Percentiles rank a stretch among this genome's conserved stretches.
phyloP scores from a whole-genome alignment of 2,797 vertebrate genomes.

The Amniataba percoides region DNA sequence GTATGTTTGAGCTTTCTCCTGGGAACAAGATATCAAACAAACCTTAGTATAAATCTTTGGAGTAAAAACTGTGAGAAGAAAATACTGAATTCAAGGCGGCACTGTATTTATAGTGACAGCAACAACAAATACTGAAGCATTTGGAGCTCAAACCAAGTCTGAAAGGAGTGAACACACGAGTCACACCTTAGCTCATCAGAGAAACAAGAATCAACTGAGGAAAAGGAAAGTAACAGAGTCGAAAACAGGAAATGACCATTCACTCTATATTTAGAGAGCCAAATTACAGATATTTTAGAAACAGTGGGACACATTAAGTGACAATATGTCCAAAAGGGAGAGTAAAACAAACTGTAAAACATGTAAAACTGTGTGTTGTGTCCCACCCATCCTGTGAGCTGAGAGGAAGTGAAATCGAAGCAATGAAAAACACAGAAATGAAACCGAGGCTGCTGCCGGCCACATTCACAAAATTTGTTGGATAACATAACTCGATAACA shows the following conservation, averaged over 20 bases:
- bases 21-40: background rate
- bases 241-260: too few species aligned
- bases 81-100: background rate
- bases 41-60: slow-evolving; percentile 5
- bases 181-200: background rate
- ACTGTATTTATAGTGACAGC: slow-evolving; percentile 14
- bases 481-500: background rate
- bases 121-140: slow-evolving; percentile 27
- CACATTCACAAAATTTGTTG: background rate
- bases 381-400: background rate
- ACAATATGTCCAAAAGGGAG: background rate
- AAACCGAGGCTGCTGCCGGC: background rate
- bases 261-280: background rate
- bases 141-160: background rate
- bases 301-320: background rate
- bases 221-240: too few species aligned
- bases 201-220: too few species aligned
- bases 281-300: background rate
- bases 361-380: background rate
- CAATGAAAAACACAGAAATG: slow-evolving; percentile 1
- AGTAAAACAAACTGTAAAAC: slow-evolving; percentile 6
- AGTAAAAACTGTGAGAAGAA: slow-evolving; percentile 1
- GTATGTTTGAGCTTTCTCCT: background rate
- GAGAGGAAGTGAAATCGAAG: background rate
- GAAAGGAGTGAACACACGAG: slow-evolving; percentile 11